phyloP scores from a whole-genome alignment of 1,140 invertebrate species.

The Sesamia nonagrioides region DNA sequence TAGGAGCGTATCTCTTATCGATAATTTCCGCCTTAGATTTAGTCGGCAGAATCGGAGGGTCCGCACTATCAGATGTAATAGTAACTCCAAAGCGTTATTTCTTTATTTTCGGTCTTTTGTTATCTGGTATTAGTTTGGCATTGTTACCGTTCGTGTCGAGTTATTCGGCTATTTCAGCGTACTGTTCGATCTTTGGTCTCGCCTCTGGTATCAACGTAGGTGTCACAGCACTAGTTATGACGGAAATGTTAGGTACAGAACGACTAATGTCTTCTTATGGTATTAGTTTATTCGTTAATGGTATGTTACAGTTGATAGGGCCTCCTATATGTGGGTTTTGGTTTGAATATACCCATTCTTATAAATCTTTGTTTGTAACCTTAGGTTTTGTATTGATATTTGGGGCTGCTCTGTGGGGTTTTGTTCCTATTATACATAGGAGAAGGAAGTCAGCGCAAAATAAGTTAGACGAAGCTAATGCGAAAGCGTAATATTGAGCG shows the following conservation, averaged over 20 bases:
- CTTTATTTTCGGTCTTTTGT: constrained; percentile 92
- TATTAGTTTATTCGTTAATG: constrained; percentile 94
- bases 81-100: constrained; percentile 93
- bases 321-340: constrained; percentile 93
- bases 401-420: constrained; percentile 92
- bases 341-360: constrained; percentile 89
- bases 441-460: constrained; percentile 73
- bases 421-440: constrained; percentile 91
- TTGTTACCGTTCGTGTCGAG: constrained; percentile 90
- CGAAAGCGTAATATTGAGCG: constrained; percentile 51
- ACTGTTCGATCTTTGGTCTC: constrained; percentile 93
- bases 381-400: constrained; percentile 91
- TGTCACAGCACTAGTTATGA: constrained; percentile 95
- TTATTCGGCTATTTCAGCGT: constrained; percentile 89
- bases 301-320: constrained; percentile 92
- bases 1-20: constrained; percentile 91
- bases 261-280: constrained; percentile 94
- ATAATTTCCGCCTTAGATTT: constrained; percentile 93
- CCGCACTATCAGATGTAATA: constrained; percentile 92
- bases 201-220: constrained; percentile 95
- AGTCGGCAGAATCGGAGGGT: constrained; percentile 93
- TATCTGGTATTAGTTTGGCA: constrained; percentile 92
- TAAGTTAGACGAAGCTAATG: constrained; percentile 41
- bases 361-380: constrained; percentile 91
- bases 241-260: constrained; percentile 94